Evolutionary conservation across 2,888 invertebrate species (phyloP).

Genomic region (Mimumesa dahlbomi): DNA sequence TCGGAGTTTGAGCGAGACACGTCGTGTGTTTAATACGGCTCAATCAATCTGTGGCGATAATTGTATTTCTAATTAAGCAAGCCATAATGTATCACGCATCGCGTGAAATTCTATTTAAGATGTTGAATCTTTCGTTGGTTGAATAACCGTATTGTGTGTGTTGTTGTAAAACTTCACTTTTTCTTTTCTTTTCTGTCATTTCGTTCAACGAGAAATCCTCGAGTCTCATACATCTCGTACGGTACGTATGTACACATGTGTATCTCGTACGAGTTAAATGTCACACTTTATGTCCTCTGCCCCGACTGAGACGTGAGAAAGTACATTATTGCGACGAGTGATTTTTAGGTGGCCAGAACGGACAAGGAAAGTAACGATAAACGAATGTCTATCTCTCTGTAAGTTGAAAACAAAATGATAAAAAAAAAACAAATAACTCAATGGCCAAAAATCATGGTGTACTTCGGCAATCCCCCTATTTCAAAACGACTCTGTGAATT

Average conservation of each 20-base stretch:
- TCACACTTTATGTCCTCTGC: constrained; percentile 25
- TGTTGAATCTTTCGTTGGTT: constrained; percentile 37
- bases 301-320: constrained; percentile 39
- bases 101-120: constrained; percentile 5
- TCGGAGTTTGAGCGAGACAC: constrained; percentile 32
- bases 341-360: constrained; percentile 7
- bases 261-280: neutral
- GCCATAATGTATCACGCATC: neutral
- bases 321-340: constrained; percentile 23
- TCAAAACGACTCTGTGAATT: constrained; percentile 65
- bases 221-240: constrained; percentile 22
- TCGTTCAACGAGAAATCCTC: constrained; percentile 24
- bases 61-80: constrained; percentile 5
- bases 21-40: constrained; percentile 5
- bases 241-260: too few relatives aligned
- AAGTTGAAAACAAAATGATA: constrained; percentile 28
- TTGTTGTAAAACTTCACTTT: too few relatives aligned
- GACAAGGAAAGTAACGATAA: constrained; percentile 27
- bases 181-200: too few relatives aligned
- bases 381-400: constrained; percentile 44
- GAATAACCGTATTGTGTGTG: constrained; percentile 28
- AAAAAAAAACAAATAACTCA: too few relatives aligned
- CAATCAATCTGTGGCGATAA: constrained; percentile 17
- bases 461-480: constrained; percentile 57
- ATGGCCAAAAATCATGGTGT: constrained; percentile 55